These are phyloP conservation scores for Pseudomugil gertrudae DNA, from an alignment of 2,797 vertebrate species.

Conservation along the genomic window DNA sequence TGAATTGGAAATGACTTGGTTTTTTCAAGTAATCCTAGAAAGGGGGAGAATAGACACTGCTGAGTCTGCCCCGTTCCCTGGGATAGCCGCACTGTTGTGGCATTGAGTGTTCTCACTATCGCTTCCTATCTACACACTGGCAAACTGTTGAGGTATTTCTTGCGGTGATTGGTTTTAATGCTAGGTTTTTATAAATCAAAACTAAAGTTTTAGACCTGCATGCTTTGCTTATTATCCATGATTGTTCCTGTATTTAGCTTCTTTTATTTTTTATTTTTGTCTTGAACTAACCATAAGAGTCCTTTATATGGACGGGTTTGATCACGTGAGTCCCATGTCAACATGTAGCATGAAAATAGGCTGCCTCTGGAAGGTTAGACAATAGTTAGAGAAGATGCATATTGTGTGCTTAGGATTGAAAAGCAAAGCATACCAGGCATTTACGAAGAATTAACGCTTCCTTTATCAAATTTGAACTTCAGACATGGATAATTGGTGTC, in stretches of 20 bases:
- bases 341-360: slow-evolving; percentile 93
- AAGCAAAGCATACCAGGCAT: slow-evolving; percentile 85
- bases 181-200: slow-evolving; percentile 90
- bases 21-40: slow-evolving; percentile 99
- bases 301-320: slow-evolving; percentile 87
- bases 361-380: slow-evolving; percentile 79
- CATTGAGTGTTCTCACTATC: slow-evolving; percentile 99
- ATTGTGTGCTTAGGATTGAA: slow-evolving; percentile 80
- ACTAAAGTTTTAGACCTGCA: slow-evolving; percentile 92
- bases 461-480: slow-evolving; percentile 38
- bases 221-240: slow-evolving; percentile 97
- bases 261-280: slow-evolving; percentile 66
- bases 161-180: slow-evolving; percentile 99
- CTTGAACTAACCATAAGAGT: slow-evolving; percentile 98
- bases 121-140: slow-evolving; percentile 99
- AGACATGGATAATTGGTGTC: slow-evolving; percentile 8
- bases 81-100: slow-evolving; percentile 99
- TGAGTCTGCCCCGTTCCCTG: slow-evolving; percentile 99
- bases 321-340: slow-evolving; percentile 82
- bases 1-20: slow-evolving; percentile 99
- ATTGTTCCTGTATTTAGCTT: slow-evolving; percentile 79
- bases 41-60: slow-evolving; percentile 99
- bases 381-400: slow-evolving; percentile 75
- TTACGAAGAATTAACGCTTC: slow-evolving; percentile 85
- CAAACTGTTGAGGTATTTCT: slow-evolving; percentile 99